Evolutionary conservation across 2,113 vertebrate species (phyloP).

Genomic region (Athene cunicularia): DNA sequence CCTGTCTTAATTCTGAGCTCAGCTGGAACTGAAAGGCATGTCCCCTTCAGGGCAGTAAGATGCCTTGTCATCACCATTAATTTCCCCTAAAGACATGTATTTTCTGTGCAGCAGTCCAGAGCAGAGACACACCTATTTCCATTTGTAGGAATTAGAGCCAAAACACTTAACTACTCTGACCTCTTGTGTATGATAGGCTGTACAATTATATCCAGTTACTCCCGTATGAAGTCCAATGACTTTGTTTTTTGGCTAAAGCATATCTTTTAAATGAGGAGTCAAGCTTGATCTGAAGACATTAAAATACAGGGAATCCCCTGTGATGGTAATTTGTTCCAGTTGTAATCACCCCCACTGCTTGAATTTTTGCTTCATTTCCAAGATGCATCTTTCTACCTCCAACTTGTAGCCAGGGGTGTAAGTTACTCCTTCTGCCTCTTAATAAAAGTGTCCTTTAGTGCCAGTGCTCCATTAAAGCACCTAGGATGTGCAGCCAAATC

Average conservation of each 20-base stretch:
- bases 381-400: background rate
- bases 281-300: background rate
- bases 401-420: background rate
- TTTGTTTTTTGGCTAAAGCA: constrained; percentile 15
- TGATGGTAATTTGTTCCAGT: constrained; percentile 38
- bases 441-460: background rate
- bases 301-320: constrained; percentile 48
- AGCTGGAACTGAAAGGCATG: background rate
- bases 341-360: background rate
- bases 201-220: background rate
- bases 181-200: background rate
- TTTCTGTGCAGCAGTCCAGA: background rate
- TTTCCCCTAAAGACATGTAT: background rate
- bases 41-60: background rate
- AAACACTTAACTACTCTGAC: constrained; percentile 13
- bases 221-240: background rate
- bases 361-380: background rate
- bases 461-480: background rate
- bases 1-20: background rate
- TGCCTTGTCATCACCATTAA: background rate
- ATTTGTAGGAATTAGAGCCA: constrained; percentile 3
- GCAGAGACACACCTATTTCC: background rate
- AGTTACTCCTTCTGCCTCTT: background rate
- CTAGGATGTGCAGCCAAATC: background rate
- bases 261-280: constrained; percentile 29